Percentiles rank a stretch among this genome's conserved stretches.
These are phyloP conservation scores for Terrapene triunguis DNA, from an alignment of 2,113 vertebrate genomes.

Conservation along the genomic window DNA sequence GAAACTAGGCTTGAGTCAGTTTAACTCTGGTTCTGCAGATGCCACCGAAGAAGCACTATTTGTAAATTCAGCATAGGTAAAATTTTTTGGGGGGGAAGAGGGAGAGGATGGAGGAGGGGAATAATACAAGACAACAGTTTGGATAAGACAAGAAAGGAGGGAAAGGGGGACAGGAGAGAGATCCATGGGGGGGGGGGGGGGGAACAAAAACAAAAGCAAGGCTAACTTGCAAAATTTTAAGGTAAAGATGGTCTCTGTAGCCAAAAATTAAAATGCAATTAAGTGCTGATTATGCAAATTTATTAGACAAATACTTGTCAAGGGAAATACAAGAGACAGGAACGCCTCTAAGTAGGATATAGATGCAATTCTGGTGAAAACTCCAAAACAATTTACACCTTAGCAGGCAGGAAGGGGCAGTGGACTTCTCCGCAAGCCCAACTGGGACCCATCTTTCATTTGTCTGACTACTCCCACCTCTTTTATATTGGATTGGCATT, in stretches of 20 bases:
- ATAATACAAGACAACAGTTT: background rate
- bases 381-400: background rate
- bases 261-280: background rate
- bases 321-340: background rate
- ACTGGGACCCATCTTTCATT: background rate
- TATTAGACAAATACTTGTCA: background rate
- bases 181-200: too few relatives aligned
- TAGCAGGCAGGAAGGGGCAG: background rate
- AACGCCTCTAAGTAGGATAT: background rate
- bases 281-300: background rate
- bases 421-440: background rate
- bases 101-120: background rate
- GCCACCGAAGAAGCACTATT: background rate
- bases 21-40: background rate
- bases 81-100: background rate
- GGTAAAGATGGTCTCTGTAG: background rate
- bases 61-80: background rate
- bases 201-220: background rate
- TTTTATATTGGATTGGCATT: background rate
- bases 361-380: background rate
- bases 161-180: background rate
- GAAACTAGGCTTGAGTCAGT: rapidly evolving
- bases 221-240: background rate
- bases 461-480: background rate
- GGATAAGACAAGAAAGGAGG: background rate